Base-by-base conservation (phyloP, 2,113 vertebrate species). In the Erythrocercus mccallii region DNA sequence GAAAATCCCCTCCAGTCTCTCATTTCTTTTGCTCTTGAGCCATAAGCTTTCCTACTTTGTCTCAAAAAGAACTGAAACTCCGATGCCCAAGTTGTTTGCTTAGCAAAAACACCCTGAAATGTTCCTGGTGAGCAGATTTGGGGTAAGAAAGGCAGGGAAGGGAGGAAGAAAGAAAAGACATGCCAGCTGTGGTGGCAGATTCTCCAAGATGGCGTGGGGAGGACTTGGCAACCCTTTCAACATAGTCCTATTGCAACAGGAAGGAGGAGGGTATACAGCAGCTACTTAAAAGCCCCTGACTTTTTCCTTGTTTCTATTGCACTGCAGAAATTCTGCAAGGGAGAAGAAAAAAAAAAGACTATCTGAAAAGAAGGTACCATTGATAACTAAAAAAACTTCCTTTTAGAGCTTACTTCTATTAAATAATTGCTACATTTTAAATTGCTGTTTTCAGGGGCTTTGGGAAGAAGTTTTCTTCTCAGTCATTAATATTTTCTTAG, bases 221-320 rank as follows among this genome's bases (percentile, higher is more conserved):
- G 94, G 93, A 92, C 65, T 92, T 93, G 88, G 19, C 93, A 77
- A 48, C 69, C 6, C 33, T 86, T 80, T 83, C 56, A 61, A 68
- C 31, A 24, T 80, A 84, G 81, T 92, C 88, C 61, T 94, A 88
- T 96, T 93, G 81, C 94, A 86, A 88, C 76, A 93, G 56, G 94
- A 94, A 53, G 94, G 88, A 91, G 94, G 86, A 95, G 91, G 89
- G 85, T 86, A 93, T 92, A 89, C 60, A 73, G 94, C 96, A 93
- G 77, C 90, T 97, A 96, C 87, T 98, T 98, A 98, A 97, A 94
- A 91, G n/a, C 92, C 82, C 45, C 83, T 47, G 89, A 45, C 70
- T 94, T 96, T 96, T 68, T 28, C 47, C 35, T 89, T 81, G 50
- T 42, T 94, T 91, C 71, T 14, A 9, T 57, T 91, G 64, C 40